These are phyloP conservation scores for Protomyctophum bolini DNA, from an alignment of 2,113 vertebrate species.

Conservation along the genomic window DNA sequence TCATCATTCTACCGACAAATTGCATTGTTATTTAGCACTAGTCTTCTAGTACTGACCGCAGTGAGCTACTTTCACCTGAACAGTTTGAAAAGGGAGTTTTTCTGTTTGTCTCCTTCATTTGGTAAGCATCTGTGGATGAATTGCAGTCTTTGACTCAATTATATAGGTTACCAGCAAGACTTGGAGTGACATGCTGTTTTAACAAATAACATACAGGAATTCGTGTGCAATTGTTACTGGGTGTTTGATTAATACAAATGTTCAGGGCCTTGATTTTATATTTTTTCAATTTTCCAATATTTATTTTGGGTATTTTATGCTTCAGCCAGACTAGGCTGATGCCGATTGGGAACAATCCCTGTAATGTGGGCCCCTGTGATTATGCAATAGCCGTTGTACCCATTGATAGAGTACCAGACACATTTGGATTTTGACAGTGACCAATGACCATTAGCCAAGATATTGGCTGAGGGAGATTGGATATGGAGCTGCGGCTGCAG, in stretches of 20 bases:
- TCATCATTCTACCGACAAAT: constrained; percentile 51
- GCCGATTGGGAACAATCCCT: no score
- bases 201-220: not conserved
- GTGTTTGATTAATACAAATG: no score
- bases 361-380: no score
- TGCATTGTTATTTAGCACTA: constrained; percentile 29
- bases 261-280: no score
- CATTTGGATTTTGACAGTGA: not conserved
- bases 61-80: constrained; percentile 34
- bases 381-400: no score
- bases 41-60: constrained; percentile 29
- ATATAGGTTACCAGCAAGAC: not conserved
- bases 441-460: not conserved
- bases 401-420: no score
- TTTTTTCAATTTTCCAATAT: no score
- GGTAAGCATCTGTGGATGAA: constrained; percentile 31
- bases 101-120: constrained; percentile 7
- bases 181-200: not conserved
- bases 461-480: not conserved
- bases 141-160: not conserved
- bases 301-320: no score
- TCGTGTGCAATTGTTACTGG: no score
- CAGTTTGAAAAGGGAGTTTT: constrained; percentile 30
- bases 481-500: no score
- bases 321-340: no score